Percentiles rank a stretch among this genome's conserved stretches.
These are phyloP conservation scores for Sorex maritimensis DNA, from an alignment of 2,797 vertebrate genomes.

Conservation along the genomic window DNA sequence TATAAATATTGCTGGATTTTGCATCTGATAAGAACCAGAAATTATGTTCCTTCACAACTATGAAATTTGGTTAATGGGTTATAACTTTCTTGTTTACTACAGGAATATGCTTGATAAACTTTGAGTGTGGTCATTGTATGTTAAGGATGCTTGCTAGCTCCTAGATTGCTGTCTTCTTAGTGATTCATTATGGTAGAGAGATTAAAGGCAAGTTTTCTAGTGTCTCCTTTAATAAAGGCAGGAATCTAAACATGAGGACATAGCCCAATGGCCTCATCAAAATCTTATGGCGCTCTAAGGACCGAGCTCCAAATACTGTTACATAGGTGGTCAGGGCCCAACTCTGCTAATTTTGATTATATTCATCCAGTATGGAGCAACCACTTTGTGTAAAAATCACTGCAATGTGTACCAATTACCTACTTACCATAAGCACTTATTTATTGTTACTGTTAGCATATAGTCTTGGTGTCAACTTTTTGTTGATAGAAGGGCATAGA, in stretches of 20 bases:
- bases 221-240: background rate
- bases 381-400: background rate
- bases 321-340: background rate
- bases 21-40: slow-evolving; percentile 52
- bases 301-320: background rate
- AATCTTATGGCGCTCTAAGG: background rate
- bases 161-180: slow-evolving; percentile 54
- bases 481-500: background rate
- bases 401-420: background rate
- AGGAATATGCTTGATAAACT: slow-evolving; percentile 55
- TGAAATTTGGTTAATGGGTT: slow-evolving; percentile 58
- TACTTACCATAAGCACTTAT: slow-evolving; percentile 16
- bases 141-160: background rate
- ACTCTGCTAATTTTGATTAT: background rate
- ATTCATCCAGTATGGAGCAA: background rate
- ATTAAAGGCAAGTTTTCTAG: slow-evolving; percentile 51
- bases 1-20: slow-evolving; percentile 60
- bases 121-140: background rate
- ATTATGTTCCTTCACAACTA: slow-evolving; percentile 50
- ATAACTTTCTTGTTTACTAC: slow-evolving; percentile 40
- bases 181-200: slow-evolving; percentile 15
- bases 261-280: background rate
- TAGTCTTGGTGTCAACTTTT: slow-evolving; percentile 1
- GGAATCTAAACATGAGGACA: background rate
- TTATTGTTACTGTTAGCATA: background rate